Evolutionary conservation across 2,888 invertebrate species (phyloP).

Genomic region (Eilema sororculum): DNA sequence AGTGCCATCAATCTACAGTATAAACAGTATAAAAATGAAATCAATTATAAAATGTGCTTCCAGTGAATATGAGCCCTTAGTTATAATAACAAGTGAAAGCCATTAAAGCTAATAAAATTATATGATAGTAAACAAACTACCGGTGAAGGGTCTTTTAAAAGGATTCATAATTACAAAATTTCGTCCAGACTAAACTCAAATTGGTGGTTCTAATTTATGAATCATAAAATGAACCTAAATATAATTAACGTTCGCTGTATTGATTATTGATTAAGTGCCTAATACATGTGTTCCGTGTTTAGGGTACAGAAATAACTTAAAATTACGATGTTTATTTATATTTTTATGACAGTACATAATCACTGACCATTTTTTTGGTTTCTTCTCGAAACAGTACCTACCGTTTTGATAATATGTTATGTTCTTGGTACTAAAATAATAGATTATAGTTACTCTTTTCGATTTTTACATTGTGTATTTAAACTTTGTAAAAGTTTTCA

Average conservation of each 20-base stretch:
- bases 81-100: constrained; percentile 54
- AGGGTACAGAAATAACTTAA: background rate
- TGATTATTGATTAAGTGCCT: constrained; percentile 10
- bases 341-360: background rate
- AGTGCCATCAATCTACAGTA: no score
- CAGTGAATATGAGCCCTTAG: constrained; percentile 28
- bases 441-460: no score
- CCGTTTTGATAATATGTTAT: no score
- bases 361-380: background rate
- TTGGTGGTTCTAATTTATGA: constrained; percentile 51
- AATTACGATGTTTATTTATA: background rate
- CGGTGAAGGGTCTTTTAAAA: constrained; percentile 52
- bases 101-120: constrained; percentile 65
- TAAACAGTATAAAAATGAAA: no score
- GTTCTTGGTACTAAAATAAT: no score
- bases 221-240: constrained; percentile 47
- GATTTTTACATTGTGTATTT: background rate
- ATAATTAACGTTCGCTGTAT: constrained; percentile 6
- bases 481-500: no score
- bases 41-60: background rate
- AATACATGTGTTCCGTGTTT: constrained; percentile 6
- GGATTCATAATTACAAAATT: constrained; percentile 57
- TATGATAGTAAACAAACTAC: constrained; percentile 64
- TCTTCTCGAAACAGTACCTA: background rate
- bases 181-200: constrained; percentile 56